These are phyloP conservation scores for Oxyruncus cristatus DNA, from an alignment of 2,113 vertebrate species.

Conservation along the genomic window DNA sequence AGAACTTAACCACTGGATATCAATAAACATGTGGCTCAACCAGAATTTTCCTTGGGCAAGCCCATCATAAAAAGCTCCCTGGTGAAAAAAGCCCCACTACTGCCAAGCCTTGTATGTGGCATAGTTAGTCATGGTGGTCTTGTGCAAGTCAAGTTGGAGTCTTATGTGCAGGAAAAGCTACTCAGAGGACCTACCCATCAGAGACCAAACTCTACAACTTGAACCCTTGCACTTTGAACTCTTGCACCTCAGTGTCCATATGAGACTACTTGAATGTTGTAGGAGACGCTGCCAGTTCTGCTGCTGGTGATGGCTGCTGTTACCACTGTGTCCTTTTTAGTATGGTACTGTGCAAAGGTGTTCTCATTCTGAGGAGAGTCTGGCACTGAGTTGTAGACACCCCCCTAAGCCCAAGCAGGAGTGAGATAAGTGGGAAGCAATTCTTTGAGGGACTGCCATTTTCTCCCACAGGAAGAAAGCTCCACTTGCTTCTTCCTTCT, in stretches of 20 bases:
- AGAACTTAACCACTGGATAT: neutral
- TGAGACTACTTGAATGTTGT: fast-evolving
- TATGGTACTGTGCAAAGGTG: neutral
- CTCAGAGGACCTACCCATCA: neutral
- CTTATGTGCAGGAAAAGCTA: neutral
- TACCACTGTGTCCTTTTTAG: neutral
- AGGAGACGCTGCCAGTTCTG: neutral
- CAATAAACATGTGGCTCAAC: neutral
- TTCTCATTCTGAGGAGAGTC: neutral
- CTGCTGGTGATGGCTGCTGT: neutral
- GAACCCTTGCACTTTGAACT: neutral
- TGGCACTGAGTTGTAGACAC: neutral
- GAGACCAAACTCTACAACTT: neutral
- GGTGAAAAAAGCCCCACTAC: neutral
- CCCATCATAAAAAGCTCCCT: neutral
- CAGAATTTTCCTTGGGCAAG: neutral
- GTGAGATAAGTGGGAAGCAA: neutral
- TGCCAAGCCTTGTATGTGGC: neutral
- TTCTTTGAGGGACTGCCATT: neutral
- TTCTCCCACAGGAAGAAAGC: neutral
- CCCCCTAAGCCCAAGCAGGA: neutral
- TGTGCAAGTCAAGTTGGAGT: fast-evolving
- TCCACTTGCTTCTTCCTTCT: neutral
- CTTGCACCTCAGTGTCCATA: neutral
- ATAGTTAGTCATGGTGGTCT: neutral